Evolutionary conservation across 2,797 vertebrate genomes (phyloP), one percentile per base, ranked within the genome.

Genomic region (Columba guinea): DNA sequence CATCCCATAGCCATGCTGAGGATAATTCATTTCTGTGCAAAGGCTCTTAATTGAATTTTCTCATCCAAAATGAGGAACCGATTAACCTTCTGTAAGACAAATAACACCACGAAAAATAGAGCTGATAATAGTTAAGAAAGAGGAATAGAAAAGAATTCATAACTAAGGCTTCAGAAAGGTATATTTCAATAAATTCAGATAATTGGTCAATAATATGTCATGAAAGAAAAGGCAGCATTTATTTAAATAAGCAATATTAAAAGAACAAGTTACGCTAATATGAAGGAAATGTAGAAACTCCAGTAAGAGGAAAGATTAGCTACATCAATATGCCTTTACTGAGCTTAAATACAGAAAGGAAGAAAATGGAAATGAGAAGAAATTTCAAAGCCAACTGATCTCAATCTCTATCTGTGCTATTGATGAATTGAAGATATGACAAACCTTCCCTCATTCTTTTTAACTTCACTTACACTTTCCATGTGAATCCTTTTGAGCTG

Each of bases 11-110:
- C 63, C 1, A 0, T 78, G 73, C 11, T 75, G 53, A 88, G 64
- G 73, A 53, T 92, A 93, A 91, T 86, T 81, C 16, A 68, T 81
- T 83, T 92, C 73, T 81, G 35, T 46, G 46, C 58, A 92, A 83
- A 80, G 34, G 24, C 7, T 93, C 69, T 91, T 88, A 93, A 78
- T 37, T 96, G 60, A 86, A 94, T 56, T 24, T 90, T 78, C 53
- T 70, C 9, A 52, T 44, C 53, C 76, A 85, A 90, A 95, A 88
- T 77, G 49, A 94, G 46, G 71, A 91, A 90, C 39, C 6, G 14
- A 80, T 88, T 85, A 95, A 70, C 76, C 67, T 83, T 46, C 60
- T 39, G 70, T 68, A 93, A 93, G 73, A 95, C n/a, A 91, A 94
- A 84, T 81, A 64, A 32, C 52, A 77, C n/a, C 56, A 80, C 22